Conservation (phyloP, 1,140 invertebrate species). For the Wiebesia pumilae region DNA sequence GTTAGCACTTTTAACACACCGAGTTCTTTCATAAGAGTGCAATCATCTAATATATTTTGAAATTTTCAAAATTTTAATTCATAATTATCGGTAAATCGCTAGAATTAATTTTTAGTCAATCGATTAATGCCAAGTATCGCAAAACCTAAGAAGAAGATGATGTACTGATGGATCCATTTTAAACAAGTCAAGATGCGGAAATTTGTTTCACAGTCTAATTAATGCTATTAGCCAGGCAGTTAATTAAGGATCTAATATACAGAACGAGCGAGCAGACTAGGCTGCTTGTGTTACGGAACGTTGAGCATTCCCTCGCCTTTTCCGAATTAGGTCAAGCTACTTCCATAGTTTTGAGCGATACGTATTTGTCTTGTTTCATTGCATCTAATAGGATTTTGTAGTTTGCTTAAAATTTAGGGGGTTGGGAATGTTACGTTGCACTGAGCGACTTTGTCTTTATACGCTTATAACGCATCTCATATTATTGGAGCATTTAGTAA, state of each 20-base stretch:
- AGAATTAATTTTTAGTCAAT: background rate
- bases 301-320: conserved; percentile 52
- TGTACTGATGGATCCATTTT: conserved; percentile 11
- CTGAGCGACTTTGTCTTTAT: background rate
- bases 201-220: conserved; percentile 73
- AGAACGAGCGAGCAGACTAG: conserved; percentile 65
- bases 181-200: conserved; percentile 47
- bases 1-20: background rate
- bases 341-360: conserved; percentile 29
- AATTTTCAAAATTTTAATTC: background rate
- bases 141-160: background rate
- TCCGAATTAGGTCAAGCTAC: conserved; percentile 29
- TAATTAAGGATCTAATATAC: conserved; percentile 72
- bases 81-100: background rate
- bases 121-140: background rate
- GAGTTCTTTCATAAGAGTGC: background rate
- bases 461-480: background rate
- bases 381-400: no score
- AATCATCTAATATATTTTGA: background rate
- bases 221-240: conserved; percentile 69
- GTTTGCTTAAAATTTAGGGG: background rate
- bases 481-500: background rate
- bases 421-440: background rate
- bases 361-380: background rate
- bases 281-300: conserved; percentile 65